Percentiles rank a stretch among this genome's conserved stretches.
phyloP scores from a whole-genome alignment of 2,113 vertebrate species.

The Zapornia atra region DNA sequence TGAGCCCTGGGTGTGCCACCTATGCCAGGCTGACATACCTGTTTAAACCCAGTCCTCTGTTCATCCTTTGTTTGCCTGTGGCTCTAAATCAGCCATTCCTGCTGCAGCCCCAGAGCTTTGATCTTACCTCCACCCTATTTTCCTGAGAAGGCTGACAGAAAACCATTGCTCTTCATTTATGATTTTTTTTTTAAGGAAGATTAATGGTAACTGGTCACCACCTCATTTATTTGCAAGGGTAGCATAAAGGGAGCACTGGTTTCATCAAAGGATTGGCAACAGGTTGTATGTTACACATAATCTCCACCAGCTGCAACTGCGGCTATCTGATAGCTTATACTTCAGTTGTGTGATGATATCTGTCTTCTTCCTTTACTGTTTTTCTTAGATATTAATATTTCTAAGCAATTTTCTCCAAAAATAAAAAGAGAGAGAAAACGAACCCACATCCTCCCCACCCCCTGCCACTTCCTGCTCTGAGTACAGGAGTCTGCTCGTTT shows the following conservation, averaged over 20 bases:
- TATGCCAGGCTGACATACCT: not conserved
- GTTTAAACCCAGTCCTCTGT: not conserved
- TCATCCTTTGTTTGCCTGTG: not conserved
- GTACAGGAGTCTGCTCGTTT: not conserved
- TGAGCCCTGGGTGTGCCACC: not conserved
- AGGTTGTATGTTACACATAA: conserved; percentile 59
- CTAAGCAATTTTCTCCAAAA: not conserved
- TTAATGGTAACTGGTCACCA: conserved; percentile 67
- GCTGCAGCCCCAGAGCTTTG: not conserved
- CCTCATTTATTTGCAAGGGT: conserved; percentile 66
- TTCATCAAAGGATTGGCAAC: conserved; percentile 69
- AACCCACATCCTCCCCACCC: not conserved
- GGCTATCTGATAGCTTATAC: conserved; percentile 60
- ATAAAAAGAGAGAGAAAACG: not conserved
- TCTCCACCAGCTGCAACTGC: conserved; percentile 65
- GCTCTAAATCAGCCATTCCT: not conserved
- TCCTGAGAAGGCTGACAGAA: not conserved
- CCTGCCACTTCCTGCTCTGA: not conserved
- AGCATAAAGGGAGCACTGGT: conserved; percentile 46
- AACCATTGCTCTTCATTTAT: conserved; percentile 29
- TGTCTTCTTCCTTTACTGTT: conserved; percentile 51
- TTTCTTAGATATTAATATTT: conserved; percentile 49
- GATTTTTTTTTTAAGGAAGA: conserved; percentile 39
- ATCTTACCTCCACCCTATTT: conserved; percentile 10
- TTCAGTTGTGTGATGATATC: conserved; percentile 32